Percentiles rank a stretch among this genome's conserved stretches.
phyloP scores from a whole-genome alignment of 2,888 invertebrate species.

The Malthinus seriepunctatus region DNA sequence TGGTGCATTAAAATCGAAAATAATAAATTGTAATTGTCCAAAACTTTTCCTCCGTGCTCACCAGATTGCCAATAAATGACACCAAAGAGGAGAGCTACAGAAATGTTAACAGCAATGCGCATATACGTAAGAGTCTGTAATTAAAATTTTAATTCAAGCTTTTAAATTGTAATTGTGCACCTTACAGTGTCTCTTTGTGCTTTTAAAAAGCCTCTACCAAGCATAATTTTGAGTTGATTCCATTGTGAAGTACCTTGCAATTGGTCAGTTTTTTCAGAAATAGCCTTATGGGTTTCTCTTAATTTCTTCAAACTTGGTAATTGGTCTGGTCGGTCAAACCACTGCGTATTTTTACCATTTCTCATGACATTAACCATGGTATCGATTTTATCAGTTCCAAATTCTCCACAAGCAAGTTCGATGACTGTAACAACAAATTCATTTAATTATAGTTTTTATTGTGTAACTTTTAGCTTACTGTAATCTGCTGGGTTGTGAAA shows the following conservation, averaged over 20 bases:
- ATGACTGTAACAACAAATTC: conserved; percentile 67
- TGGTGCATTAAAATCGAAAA: conserved; percentile 93
- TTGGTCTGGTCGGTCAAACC: conserved; percentile 66
- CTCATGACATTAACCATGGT: conserved; percentile 66
- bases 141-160: not conserved
- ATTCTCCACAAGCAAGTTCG: conserved; percentile 90
- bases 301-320: conserved; percentile 63
- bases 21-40: conserved; percentile 84
- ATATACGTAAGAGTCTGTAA: conserved; percentile 76
- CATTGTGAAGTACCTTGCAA: conserved; percentile 71
- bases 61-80: conserved; percentile 75
- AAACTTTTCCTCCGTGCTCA: conserved; percentile 73
- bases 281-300: conserved; percentile 60
- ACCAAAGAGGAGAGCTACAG: conserved; percentile 78
- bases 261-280: conserved; percentile 50
- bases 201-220: conserved; percentile 74
- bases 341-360: conserved; percentile 70
- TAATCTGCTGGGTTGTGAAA: conserved; percentile 98
- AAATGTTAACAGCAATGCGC: conserved; percentile 72
- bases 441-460: too few species aligned
- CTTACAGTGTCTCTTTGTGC: conserved; percentile 72
- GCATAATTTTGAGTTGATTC: conserved; percentile 73
- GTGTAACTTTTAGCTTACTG: conserved; percentile 61
- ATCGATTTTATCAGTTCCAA: conserved; percentile 79
- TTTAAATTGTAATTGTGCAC: conserved; percentile 15